A percentile compares a stretch with the other conserved stretches of the same genome.
Conservation (phyloP, 2,113 vertebrate species). For the Neotoma lepida region DNA sequence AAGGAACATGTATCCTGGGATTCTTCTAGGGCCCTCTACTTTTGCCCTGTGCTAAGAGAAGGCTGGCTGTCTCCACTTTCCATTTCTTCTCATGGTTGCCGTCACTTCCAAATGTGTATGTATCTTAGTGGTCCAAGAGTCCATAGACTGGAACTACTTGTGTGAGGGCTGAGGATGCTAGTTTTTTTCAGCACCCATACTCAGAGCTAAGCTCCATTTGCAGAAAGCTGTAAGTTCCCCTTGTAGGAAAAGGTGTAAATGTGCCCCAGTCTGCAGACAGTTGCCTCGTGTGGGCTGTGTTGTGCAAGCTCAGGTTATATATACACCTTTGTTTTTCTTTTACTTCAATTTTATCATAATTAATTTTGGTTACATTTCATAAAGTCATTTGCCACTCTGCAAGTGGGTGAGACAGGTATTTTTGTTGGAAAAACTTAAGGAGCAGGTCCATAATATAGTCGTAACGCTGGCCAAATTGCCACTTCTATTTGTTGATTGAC, state of each 20-base stretch:
- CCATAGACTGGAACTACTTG: fast-evolving
- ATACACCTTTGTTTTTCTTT: not conserved
- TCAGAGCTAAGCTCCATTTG: not conserved
- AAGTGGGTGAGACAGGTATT: not conserved
- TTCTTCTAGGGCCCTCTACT: not conserved
- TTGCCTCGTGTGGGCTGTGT: not conserved
- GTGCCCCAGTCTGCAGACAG: not conserved
- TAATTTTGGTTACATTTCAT: not conserved
- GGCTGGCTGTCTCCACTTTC: fast-evolving
- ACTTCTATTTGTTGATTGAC: constrained; percentile 14
- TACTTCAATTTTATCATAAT: not conserved
- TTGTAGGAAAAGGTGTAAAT: not conserved
- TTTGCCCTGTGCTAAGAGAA: not conserved
- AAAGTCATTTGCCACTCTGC: not conserved
- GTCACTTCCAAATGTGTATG: not conserved
- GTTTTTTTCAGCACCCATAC: fast-evolving
- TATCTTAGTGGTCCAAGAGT: not conserved
- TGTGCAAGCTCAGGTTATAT: not conserved
- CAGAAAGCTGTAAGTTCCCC: too few relatives aligned
- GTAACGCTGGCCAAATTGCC: not conserved
- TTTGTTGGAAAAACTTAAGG: not conserved
- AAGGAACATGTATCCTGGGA: not conserved
- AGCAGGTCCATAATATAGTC: not conserved
- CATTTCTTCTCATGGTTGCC: not conserved
- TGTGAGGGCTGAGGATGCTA: not conserved